These are phyloP conservation scores for Aphaenogaster ashmeadi DNA, from an alignment of 1,140 invertebrate genomes.

Conservation along the genomic window DNA sequence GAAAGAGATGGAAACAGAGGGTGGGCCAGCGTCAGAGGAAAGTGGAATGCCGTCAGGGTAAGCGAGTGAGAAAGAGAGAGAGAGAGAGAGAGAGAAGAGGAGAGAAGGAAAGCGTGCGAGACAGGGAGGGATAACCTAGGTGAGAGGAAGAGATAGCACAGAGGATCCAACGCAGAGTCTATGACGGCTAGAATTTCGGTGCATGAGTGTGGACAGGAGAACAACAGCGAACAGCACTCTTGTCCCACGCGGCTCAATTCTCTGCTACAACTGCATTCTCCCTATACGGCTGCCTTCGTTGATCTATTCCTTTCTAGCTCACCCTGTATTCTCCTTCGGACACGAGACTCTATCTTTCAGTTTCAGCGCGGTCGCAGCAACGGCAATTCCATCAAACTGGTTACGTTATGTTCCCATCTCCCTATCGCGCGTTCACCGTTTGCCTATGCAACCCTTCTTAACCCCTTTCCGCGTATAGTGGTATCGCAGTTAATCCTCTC, in stretches of 20 bases:
- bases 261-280: constrained; percentile 71
- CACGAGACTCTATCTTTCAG: constrained; percentile 23
- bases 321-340: not conserved
- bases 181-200: constrained; percentile 69
- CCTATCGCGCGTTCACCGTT: constrained; percentile 51
- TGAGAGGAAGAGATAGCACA: constrained; percentile 32
- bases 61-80: constrained; percentile 36
- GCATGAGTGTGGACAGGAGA: constrained; percentile 71
- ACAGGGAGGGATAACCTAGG: not conserved
- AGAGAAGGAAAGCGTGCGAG: constrained; percentile 21
- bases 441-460: constrained; percentile 61
- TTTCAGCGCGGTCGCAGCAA: not conserved
- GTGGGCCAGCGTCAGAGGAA: constrained; percentile 36
- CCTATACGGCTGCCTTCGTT: constrained; percentile 21
- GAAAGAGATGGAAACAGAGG: constrained; percentile 53
- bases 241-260: constrained; percentile 83
- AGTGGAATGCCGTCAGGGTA: constrained; percentile 34
- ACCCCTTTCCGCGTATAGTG: constrained; percentile 45
- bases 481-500: constrained; percentile 74
- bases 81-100: not conserved
- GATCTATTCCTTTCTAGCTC: constrained; percentile 48
- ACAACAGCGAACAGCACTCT: constrained; percentile 80
- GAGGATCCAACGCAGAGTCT: constrained; percentile 26
- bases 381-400: not conserved
- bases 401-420: constrained; percentile 17